A percentile compares a stretch with the other conserved stretches of the same genome.
Evolutionary conservation across 2,888 invertebrate genomes (phyloP).

Genomic region (Drosophila lacicola): DNA sequence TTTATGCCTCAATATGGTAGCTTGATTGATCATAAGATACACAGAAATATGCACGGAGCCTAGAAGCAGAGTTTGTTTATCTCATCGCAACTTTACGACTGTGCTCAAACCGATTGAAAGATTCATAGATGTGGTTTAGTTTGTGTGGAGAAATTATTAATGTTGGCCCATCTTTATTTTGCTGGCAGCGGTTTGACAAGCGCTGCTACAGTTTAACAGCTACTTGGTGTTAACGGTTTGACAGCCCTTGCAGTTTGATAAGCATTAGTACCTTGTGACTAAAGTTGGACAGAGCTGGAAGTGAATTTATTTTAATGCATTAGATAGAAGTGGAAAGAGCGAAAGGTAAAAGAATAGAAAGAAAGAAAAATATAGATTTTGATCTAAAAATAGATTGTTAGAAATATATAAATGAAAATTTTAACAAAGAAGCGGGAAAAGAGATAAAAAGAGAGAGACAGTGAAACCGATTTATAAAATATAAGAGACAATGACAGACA

Average conservation of each 20-base stretch:
- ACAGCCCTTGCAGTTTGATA: constrained; percentile 13
- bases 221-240: constrained; percentile 23
- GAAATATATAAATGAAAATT: not conserved
- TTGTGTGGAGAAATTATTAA: constrained; percentile 11
- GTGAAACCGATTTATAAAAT: not conserved
- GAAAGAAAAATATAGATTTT: not conserved
- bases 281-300: no score
- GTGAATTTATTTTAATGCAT: no score
- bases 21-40: constrained; percentile 52
- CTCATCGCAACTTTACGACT: constrained; percentile 5
- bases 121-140: not conserved
- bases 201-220: constrained; percentile 27
- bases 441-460: not conserved
- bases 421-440: not conserved
- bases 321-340: not conserved
- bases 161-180: constrained; percentile 30
- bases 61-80: constrained; percentile 25
- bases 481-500: not conserved
- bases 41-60: constrained; percentile 37
- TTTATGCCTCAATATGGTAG: constrained; percentile 69
- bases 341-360: not conserved
- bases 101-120: not conserved
- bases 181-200: constrained; percentile 31
- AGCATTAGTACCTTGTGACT: not conserved
- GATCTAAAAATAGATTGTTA: not conserved